These are phyloP conservation scores for Geococcyx californianus DNA, from an alignment of 2,113 vertebrate species.

Conservation along the genomic window DNA sequence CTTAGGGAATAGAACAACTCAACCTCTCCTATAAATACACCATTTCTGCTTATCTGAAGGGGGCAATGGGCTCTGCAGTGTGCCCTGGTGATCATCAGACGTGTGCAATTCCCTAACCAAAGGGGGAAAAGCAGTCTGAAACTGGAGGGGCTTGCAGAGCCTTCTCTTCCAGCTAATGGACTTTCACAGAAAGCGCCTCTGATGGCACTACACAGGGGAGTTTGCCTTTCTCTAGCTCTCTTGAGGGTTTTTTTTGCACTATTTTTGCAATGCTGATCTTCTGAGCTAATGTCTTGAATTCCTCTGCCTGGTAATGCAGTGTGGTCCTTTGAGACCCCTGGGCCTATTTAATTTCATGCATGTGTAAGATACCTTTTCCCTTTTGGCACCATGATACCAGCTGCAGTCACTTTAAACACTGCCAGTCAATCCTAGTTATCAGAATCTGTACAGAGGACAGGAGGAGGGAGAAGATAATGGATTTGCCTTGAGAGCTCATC, in stretches of 20 bases:
- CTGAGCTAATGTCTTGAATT: conserved; percentile 44
- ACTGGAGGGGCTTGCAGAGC: neutral
- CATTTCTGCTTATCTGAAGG: neutral
- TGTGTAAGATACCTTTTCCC: conserved; percentile 49
- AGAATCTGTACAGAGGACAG: conserved; percentile 40
- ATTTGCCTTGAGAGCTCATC: conserved; percentile 68
- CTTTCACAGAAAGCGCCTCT: neutral
- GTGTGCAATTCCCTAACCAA: neutral
- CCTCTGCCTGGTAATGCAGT: conserved; percentile 5
- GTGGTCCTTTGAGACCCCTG: conserved; percentile 56
- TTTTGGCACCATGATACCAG: conserved; percentile 22
- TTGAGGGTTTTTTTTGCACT: neutral
- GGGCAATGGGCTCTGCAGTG: neutral
- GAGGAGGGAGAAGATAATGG: conserved; percentile 55
- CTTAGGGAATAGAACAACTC: neutral
- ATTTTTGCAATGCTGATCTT: conserved; percentile 50
- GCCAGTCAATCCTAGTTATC: conserved; percentile 57
- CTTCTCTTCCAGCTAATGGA: neutral
- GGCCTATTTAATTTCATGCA: conserved; percentile 67
- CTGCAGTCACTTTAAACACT: conserved; percentile 61
- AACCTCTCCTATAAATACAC: neutral
- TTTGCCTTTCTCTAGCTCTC: neutral
- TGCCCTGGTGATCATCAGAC: neutral
- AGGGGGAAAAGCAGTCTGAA: neutral
- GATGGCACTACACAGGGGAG: neutral